Conservation (phyloP, 2,113 vertebrate genomes). For the Ornithorhynchus anatinus region DNA sequence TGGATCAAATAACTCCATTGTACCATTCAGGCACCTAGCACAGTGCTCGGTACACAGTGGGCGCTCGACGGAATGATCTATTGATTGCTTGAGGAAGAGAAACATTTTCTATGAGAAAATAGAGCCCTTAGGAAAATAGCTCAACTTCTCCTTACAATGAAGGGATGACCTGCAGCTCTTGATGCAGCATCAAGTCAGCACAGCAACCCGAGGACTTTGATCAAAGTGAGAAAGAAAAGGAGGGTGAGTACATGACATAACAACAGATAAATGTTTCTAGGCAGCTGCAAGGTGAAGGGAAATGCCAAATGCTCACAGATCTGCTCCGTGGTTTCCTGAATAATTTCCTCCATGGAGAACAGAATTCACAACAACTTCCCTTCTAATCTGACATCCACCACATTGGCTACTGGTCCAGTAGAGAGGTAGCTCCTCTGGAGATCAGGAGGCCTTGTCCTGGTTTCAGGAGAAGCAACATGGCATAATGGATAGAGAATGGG, state of each 20-base stretch:
- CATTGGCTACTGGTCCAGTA: too few relatives aligned
- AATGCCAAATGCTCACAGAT: constrained; percentile 27
- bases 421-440: too few relatives aligned
- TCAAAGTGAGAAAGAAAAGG: constrained; percentile 30
- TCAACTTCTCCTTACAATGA: too few relatives aligned
- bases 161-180: constrained; percentile 36
- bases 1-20: too few relatives aligned
- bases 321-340: background rate
- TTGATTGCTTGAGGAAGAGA: background rate
- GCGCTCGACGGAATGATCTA: background rate
- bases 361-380: too few relatives aligned
- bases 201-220: background rate
- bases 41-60: background rate
- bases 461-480: too few relatives aligned
- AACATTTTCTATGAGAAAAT: background rate
- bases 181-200: constrained; percentile 38
- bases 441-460: too few relatives aligned
- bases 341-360: background rate
- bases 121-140: background rate
- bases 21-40: background rate
- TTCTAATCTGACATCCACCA: too few relatives aligned
- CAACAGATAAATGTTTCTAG: constrained; percentile 35
- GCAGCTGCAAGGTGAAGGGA: constrained; percentile 42
- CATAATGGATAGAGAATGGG: too few relatives aligned
- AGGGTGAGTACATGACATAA: constrained; percentile 17